Percentiles rank a stretch among this genome's conserved stretches.
Evolutionary conservation across 2,113 vertebrate genomes (phyloP).

Genomic region (Brienomyrus longianalis): DNA sequence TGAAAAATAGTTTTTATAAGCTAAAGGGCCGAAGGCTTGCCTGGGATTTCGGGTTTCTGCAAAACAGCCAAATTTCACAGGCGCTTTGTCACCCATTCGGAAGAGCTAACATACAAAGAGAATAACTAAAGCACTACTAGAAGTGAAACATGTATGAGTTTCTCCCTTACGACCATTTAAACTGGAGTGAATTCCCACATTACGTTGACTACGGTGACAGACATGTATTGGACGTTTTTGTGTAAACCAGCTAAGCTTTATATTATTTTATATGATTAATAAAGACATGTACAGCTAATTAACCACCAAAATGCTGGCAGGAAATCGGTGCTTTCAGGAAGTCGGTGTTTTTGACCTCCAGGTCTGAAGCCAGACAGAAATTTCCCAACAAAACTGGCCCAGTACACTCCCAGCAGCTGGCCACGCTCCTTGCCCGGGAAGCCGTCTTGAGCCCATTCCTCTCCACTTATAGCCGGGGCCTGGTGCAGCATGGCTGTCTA

Average conservation of each 20-base stretch:
- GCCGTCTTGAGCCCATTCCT: neutral
- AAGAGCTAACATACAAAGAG: neutral
- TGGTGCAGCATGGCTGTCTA: neutral
- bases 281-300: neutral
- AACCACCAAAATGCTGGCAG: neutral
- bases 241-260: neutral
- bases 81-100: neutral
- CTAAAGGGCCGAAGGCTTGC: neutral
- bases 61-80: neutral
- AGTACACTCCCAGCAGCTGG: neutral
- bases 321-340: neutral
- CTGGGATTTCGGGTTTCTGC: neutral
- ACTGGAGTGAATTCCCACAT: neutral
- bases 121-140: neutral
- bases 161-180: neutral
- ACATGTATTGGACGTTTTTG: neutral
- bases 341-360: neutral
- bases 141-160: neutral
- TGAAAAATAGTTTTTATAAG: neutral
- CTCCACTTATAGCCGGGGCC: neutral
- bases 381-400: neutral
- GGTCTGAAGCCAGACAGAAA: neutral
- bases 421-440: neutral
- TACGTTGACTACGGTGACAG: neutral
- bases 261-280: neutral